A percentile compares a stretch with the other conserved stretches of the same genome.
Conservation (phyloP, 1,140 invertebrate species). For the Pogonomyrmex californicus region DNA sequence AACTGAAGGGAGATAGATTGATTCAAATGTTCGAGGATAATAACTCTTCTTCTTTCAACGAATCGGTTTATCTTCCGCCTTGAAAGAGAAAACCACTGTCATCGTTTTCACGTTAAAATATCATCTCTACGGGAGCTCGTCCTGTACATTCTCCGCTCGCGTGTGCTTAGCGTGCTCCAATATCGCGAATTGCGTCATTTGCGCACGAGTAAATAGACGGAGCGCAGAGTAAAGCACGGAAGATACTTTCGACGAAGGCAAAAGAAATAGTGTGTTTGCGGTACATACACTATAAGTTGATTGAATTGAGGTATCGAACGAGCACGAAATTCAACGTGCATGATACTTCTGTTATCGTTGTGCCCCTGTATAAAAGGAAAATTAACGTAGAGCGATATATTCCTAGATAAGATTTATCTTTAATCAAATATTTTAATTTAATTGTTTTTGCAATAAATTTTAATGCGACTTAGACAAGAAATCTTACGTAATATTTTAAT, state of each 20-base stretch:
- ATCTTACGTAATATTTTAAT: neutral
- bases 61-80: slow-evolving; percentile 29
- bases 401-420: neutral
- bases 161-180: slow-evolving; percentile 18
- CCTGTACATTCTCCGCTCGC: slow-evolving; percentile 3
- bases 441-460: neutral
- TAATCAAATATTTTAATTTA: neutral
- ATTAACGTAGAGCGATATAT: slow-evolving; percentile 4
- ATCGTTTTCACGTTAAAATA: slow-evolving; percentile 53
- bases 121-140: slow-evolving; percentile 20
- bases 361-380: neutral
- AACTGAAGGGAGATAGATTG: neutral
- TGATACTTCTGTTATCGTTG: neutral
- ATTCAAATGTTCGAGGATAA: slow-evolving; percentile 37
- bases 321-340: neutral
- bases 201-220: slow-evolving; percentile 34
- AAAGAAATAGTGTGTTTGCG: slow-evolving; percentile 12
- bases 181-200: slow-evolving; percentile 48
- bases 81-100: slow-evolving; percentile 29
- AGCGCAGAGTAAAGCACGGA: neutral
- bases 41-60: slow-evolving; percentile 3
- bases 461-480: neutral
- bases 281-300: slow-evolving; percentile 2
- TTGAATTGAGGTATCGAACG: slow-evolving; percentile 25
- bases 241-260: neutral